A percentile compares a stretch with the other conserved stretches of the same genome.
Conservation (phyloP, 2,797 vertebrate species). For the Epinephelus malabaricus region DNA sequence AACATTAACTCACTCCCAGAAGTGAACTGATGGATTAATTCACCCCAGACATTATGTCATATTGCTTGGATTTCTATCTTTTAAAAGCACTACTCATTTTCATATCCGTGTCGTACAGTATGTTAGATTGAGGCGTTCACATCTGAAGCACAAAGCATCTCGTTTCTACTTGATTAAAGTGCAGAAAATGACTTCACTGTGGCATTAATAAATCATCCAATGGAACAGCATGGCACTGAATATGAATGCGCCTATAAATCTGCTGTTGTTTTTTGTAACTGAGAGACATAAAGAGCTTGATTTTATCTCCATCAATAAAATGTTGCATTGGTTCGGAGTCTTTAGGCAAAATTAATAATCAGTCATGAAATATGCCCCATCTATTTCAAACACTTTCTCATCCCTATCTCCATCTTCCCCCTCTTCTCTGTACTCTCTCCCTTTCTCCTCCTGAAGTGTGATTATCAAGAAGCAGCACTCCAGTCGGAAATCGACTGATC, state of each 20-base stretch:
- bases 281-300: not conserved
- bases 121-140: not conserved
- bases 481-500: conserved; percentile 76
- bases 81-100: not conserved
- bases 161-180: conserved; percentile 53
- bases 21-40: not conserved
- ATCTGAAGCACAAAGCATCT: conserved; percentile 20
- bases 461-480: conserved; percentile 81
- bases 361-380: not conserved
- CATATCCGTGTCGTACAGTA: not conserved
- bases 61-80: not conserved
- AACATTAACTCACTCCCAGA: not conserved
- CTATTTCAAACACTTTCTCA: conserved; percentile 21
- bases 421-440: not conserved
- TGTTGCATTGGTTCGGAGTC: conserved; percentile 3
- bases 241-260: conserved; percentile 56
- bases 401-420: conserved; percentile 15
- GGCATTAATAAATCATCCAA: conserved; percentile 41
- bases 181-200: conserved; percentile 27
- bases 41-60: not conserved
- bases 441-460: conserved; percentile 64
- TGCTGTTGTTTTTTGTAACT: conserved; percentile 12
- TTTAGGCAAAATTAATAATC: conserved; percentile 21
- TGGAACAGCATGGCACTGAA: conserved; percentile 24
- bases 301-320: conserved; percentile 27